Conservation (phyloP, 1,140 invertebrate genomes). For the Penaeus indicus region DNA sequence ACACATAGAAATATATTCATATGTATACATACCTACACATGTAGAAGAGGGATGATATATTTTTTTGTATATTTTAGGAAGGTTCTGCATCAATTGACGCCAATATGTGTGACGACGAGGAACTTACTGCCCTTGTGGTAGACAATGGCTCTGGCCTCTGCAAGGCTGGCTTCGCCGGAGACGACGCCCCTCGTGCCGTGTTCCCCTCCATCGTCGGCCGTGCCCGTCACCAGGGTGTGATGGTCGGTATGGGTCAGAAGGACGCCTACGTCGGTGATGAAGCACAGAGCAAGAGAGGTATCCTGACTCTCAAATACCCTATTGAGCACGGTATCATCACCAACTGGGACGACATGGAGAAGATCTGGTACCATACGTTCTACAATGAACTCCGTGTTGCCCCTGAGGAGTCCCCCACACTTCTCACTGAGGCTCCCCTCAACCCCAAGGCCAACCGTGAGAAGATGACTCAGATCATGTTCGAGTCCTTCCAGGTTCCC, state of each 20-base stretch:
- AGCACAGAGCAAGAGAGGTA: constrained; percentile 92
- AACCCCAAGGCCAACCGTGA: constrained; percentile 90
- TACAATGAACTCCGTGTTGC: constrained; percentile 96
- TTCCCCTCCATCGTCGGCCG: constrained; percentile 83
- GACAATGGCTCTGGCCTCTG: no score
- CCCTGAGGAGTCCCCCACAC: constrained; percentile 93
- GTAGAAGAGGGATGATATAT: no score
- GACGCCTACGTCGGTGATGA: constrained; percentile 92
- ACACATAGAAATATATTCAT: no score
- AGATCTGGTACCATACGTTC: constrained; percentile 96
- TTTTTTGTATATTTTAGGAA: no score
- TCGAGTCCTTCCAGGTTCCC: constrained; percentile 76
- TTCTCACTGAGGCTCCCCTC: constrained; percentile 91
- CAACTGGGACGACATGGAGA: constrained; percentile 98
- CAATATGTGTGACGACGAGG: no score
- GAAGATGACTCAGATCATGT: constrained; percentile 80
- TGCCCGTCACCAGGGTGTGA: constrained; percentile 80
- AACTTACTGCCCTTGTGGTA: no score
- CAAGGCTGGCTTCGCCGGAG: constrained; percentile 76
- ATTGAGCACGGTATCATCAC: constrained; percentile 96
- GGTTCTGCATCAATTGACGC: no score
- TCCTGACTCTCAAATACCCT: constrained; percentile 92
- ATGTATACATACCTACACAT: no score
- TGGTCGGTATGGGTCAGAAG: constrained; percentile 97
- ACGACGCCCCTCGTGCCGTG: constrained; percentile 94